phyloP scores from a whole-genome alignment of 2,113 vertebrate genomes.

The Notiomystis cincta region DNA sequence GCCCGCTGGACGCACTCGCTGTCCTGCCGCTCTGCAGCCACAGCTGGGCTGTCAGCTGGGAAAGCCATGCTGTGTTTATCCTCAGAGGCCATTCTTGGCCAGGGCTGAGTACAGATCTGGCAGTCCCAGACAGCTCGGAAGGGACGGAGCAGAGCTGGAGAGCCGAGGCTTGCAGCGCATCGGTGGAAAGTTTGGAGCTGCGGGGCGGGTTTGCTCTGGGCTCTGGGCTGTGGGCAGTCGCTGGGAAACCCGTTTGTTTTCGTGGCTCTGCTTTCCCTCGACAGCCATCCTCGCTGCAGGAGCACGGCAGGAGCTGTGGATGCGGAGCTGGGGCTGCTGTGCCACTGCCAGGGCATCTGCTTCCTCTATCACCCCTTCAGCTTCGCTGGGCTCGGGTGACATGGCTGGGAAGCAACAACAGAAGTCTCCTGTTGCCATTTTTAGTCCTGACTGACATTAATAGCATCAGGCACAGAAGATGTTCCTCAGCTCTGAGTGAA shows the following conservation, averaged over 20 bases:
- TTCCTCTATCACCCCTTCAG: background rate
- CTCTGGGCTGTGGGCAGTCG: accelerated
- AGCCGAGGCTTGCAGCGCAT: background rate
- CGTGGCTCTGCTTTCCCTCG: background rate
- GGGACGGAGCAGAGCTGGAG: background rate
- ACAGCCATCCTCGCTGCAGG: accelerated
- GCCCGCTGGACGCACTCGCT: background rate
- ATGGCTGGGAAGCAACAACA: background rate
- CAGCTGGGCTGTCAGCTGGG: background rate
- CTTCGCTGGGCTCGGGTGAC: background rate
- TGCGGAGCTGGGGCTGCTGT: background rate
- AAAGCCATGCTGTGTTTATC: background rate
- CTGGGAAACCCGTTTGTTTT: background rate
- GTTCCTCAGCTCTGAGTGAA: background rate
- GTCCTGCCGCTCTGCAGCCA: background rate
- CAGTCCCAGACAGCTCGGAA: background rate
- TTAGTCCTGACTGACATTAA: background rate
- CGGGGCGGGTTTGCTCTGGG: accelerated
- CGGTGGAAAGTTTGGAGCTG: background rate
- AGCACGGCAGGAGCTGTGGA: background rate
- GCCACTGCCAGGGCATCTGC: background rate
- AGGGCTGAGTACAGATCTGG: background rate
- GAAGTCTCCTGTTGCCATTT: background rate
- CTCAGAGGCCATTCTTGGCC: background rate
- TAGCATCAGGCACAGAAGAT: background rate